phyloP scores from a whole-genome alignment of 92 coral and sea anemone species.

The Epizoanthus illoricatus region DNA sequence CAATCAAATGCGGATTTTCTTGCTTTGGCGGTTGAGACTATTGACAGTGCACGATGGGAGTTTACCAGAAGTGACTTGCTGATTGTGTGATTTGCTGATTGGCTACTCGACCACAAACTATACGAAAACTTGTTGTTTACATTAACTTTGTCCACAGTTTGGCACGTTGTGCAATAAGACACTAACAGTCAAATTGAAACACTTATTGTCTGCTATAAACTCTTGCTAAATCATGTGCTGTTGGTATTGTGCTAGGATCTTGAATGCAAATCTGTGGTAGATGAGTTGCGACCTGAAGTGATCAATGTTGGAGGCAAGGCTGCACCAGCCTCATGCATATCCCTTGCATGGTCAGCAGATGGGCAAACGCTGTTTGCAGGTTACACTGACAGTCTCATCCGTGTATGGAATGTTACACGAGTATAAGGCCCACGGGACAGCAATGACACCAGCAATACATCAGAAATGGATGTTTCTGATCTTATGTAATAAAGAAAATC shows the following conservation, averaged over 20 bases:
- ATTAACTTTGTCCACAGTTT: too few species aligned
- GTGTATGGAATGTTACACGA: conserved; percentile 98
- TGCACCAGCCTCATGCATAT: conserved; percentile 78
- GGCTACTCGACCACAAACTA: too few species aligned
- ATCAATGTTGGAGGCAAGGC: conserved; percentile 94
- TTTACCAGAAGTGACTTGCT: too few species aligned
- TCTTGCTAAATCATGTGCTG: background rate
- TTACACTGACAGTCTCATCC: conserved; percentile 91
- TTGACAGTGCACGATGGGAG: too few species aligned
- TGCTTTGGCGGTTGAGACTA: too few species aligned
- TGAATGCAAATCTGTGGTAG: conserved; percentile 92
- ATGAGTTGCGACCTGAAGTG: conserved; percentile 90
- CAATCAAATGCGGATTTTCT: too few species aligned
- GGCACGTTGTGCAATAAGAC: too few species aligned
- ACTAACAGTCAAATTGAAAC: too few species aligned
- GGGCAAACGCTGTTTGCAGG: conserved; percentile 99
- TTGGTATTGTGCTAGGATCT: conserved; percentile 64
- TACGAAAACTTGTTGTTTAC: too few species aligned
- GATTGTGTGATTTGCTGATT: too few species aligned
- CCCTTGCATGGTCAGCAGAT: conserved; percentile 99
- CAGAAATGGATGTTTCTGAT: conserved; percentile 13
- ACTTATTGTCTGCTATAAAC: too few species aligned
- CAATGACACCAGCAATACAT: background rate
- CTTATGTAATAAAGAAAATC: conserved; percentile 36
- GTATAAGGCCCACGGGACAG: conserved; percentile 39